Percentiles rank a stretch among this genome's conserved stretches.
Conservation (phyloP, 2,888 invertebrate genomes). For the Apeira syringaria region DNA sequence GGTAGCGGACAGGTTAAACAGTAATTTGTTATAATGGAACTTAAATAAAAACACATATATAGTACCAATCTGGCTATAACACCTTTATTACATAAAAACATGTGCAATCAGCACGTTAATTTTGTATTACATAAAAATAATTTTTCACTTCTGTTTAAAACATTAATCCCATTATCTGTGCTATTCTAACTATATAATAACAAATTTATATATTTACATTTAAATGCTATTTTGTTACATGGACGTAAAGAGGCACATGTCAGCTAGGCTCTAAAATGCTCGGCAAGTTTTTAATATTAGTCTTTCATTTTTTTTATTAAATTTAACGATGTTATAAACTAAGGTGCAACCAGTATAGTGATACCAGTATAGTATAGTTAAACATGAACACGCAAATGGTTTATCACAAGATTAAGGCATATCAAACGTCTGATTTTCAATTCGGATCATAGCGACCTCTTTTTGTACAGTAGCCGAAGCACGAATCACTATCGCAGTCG, state of each 20-base stretch:
- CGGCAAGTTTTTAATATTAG: conserved; percentile 50
- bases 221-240: conserved; percentile 37
- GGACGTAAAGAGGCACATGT: conserved; percentile 42
- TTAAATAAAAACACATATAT: neutral
- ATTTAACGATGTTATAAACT: too few species aligned
- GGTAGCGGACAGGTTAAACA: too few species aligned
- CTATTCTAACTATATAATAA: neutral
- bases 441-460: too few species aligned
- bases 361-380: too few species aligned
- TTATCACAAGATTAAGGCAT: conserved; percentile 21
- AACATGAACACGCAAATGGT: too few species aligned
- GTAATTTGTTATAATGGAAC: too few species aligned
- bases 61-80: neutral
- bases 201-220: conserved; percentile 13
- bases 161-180: neutral
- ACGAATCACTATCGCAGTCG: too few species aligned
- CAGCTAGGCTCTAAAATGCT: conserved; percentile 48
- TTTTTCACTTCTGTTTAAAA: neutral
- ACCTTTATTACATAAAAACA: neutral
- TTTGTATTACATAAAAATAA: neutral
- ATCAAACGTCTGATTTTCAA: neutral
- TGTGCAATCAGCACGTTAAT: neutral
- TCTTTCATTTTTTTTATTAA: conserved; percentile 39
- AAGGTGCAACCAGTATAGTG: too few species aligned
- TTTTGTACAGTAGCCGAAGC: too few species aligned